These are phyloP conservation scores for Lepeophtheirus nordmannii DNA, from an alignment of 2,888 invertebrate species.

Conservation along the genomic window DNA sequence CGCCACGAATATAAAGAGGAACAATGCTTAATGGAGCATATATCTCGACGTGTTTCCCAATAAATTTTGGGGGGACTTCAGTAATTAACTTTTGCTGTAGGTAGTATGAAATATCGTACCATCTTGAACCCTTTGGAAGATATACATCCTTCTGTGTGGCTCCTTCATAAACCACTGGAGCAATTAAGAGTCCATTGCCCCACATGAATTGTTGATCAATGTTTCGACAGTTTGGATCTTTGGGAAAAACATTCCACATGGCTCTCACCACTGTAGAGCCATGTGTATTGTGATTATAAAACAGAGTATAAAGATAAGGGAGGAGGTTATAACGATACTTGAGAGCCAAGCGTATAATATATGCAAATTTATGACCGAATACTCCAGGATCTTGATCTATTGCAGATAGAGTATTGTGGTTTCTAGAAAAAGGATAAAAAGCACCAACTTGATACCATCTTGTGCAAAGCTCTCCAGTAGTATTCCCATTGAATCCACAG, in stretches of 20 bases:
- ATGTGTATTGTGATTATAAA: constrained; percentile 33
- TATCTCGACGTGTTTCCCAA: constrained; percentile 23
- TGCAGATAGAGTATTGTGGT: constrained; percentile 26
- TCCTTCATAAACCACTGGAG: constrained; percentile 29
- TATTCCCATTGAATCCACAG: constrained; percentile 37
- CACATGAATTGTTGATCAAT: constrained; percentile 33
- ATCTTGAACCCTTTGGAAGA: not conserved
- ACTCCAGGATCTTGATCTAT: constrained; percentile 52
- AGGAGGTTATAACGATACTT: constrained; percentile 36
- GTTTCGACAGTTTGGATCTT: constrained; percentile 29
- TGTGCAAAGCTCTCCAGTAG: constrained; percentile 36
- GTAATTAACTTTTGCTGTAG: not conserved
- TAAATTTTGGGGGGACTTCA: not conserved
- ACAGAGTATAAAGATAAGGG: constrained; percentile 38
- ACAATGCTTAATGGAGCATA: constrained; percentile 32
- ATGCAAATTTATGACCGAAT: constrained; percentile 44
- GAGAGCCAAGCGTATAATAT: constrained; percentile 62
- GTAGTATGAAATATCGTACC: not conserved
- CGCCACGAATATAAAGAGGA: constrained; percentile 32
- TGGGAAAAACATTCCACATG: constrained; percentile 33
- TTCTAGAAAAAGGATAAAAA: constrained; percentile 35
- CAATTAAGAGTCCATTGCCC: constrained; percentile 35
- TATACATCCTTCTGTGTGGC: constrained; percentile 28
- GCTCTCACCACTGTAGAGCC: constrained; percentile 35
- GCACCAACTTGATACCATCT: constrained; percentile 39